Base-by-base conservation (phyloP, 1,140 invertebrate species). In the Drosophila hydei region DNA sequence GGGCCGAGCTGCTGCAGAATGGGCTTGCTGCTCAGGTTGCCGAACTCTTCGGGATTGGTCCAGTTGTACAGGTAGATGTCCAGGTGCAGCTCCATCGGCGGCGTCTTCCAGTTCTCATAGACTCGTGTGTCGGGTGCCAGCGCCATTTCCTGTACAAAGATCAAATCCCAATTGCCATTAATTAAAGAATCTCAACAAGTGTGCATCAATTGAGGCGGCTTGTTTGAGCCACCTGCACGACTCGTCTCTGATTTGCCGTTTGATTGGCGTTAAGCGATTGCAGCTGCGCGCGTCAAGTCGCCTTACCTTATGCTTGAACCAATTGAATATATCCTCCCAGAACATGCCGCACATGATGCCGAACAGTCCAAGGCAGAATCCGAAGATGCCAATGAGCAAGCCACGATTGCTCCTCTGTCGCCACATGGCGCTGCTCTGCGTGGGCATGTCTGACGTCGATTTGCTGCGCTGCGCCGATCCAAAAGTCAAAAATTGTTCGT, bases 31-130 rank as follows among this genome's bases (percentile, higher is more conserved):
- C 73, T 80, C 14, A 79, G 38, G 27, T 93, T 90, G 1, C 90
- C 88, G 43, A 95, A 94, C 16, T 94, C 91, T 16, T 94, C 91
- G 1, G 94, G 91, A 91, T 97, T 97, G 0, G 96, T 97, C 95
- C 96, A 97, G 91, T 97, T 97, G 84, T 95, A 97, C 19, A 97
- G 92, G 88, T 95, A 95, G 51, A 97, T 93, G 65, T 95, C 94
- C 55, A 97, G 93, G 83, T 94, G 95, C 89, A 97, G 94, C 0
- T 96, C 95, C 50, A 97, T 92, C 0, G 95, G 94, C 1, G 95
- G 96, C 72, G 94, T 93, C 80, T 94, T 93, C 96, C 96, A 97
- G 43, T 95, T 92, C 3, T 92, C 72, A 84, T 92, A 96, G 55
- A 94, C 94, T 33, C 92, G 92, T n/a, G 95, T 95, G 14, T 91